Evolutionary conservation across 30 jellyfish, hydroid and myxozoan genomes (phyloP), one percentile per base, ranked within the genome.

Genomic region (Aurelia coerulea): DNA sequence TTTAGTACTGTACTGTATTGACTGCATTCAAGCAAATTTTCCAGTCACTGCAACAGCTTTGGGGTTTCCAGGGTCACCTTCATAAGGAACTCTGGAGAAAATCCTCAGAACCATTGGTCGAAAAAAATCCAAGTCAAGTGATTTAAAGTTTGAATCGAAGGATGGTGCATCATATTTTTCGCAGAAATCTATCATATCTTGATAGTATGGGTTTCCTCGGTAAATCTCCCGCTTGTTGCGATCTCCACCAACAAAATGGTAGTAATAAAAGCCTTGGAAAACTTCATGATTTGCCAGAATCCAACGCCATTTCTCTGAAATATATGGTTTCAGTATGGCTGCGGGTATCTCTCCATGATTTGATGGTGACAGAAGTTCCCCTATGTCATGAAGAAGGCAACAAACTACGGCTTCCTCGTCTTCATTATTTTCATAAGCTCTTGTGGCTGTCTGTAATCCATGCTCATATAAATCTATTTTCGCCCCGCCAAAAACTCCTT

Each of bases 271-370:
- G 18, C 93, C 93, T 75, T 84, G 93, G 53, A 84, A 84, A 10
- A 84, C 83, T 74, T 84, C 93, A 63, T 84, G 93, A 52, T 84
- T 73, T 6, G 93, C 87, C 39, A 84, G 58, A 73, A 84, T 84
- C 93, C 93, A 84, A 51, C 73, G 58, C 77, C 83, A 74, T 65
- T 84, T 73, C 70, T 84, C 65, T 15, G 93, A 84, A 12, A 84
- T 84, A 65, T 62, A 84, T 10, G 93, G 93, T 62, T 74, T 84
- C 29, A 84, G 60, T 1, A 84, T 84, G 14, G 93, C 93, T 15
- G 93, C 93, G 0, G 93, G 93, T 16, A 84, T 74, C 42, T 84
- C 88, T 2, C 93, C 93, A 59, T 84, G 93, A 64, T 84, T 84
- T 14, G 88, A 72, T 17, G 93, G 93, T 31, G 93, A 84, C 19